phyloP scores from a whole-genome alignment of 2,797 vertebrate species.

The Pantherophis vulpinus region DNA sequence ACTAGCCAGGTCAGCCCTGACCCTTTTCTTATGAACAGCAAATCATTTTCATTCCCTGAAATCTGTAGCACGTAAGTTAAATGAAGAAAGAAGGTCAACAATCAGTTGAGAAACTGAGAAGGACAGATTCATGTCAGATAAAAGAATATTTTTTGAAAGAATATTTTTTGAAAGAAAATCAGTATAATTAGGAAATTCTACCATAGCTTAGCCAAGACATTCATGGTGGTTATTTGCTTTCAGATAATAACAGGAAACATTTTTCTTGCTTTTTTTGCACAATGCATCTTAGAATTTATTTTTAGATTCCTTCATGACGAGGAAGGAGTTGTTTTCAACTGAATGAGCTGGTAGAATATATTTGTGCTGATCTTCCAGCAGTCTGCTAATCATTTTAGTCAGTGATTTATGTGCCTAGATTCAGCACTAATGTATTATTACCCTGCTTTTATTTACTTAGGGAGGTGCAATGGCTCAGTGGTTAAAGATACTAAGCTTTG shows the following conservation, averaged over 20 bases:
- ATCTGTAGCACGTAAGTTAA: neutral
- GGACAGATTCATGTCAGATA: neutral
- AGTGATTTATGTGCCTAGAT: neutral
- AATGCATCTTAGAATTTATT: neutral
- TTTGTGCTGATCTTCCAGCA: neutral
- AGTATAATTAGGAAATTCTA: conserved; percentile 34
- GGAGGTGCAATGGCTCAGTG: neutral
- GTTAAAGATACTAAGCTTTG: neutral
- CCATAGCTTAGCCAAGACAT: neutral
- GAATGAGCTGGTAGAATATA: neutral
- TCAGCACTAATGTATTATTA: neutral
- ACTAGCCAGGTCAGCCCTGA: neutral
- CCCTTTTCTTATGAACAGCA: neutral
- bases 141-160: conserved; percentile 1
- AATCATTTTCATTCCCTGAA: neutral
- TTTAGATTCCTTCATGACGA: neutral
- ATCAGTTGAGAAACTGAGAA: neutral
- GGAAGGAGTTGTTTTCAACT: neutral
- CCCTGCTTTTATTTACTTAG: neutral
- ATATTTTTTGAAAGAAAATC: conserved; percentile 32
- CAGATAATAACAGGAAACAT: neutral
- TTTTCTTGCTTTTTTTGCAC: neutral
- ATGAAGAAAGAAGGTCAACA: neutral
- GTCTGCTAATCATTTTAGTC: conserved; percentile 2
- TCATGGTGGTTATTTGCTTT: conserved; percentile 14